Evolutionary conservation across 2,113 vertebrate genomes (phyloP).

Genomic region (Leuciscus idus): DNA sequence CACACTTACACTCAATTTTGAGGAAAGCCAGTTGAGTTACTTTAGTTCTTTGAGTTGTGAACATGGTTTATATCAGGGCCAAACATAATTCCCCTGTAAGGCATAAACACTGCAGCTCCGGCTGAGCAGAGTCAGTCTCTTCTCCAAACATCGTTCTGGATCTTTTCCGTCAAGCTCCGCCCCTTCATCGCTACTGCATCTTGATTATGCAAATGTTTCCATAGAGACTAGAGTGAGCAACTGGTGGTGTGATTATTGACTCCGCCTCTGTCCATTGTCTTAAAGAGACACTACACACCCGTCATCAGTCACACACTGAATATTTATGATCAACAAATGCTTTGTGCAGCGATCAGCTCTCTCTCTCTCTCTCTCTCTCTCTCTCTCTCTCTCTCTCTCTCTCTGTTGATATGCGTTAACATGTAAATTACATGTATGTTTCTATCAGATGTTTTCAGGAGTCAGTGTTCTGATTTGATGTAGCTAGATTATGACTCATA

Average conservation of each 20-base stretch:
- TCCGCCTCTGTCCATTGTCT: constrained; percentile 59
- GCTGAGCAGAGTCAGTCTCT: neutral
- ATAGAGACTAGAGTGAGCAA: constrained; percentile 53
- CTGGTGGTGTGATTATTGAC: constrained; percentile 64
- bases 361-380: neutral
- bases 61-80: neutral
- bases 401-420: neutral
- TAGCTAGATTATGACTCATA: neutral
- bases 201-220: constrained; percentile 54
- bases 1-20: neutral
- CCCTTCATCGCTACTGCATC: constrained; percentile 21
- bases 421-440: neutral
- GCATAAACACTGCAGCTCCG: neutral
- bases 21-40: neutral
- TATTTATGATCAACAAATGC: neutral
- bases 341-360: neutral
- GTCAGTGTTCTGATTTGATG: neutral
- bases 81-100: neutral
- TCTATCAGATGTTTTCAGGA: neutral
- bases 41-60: neutral
- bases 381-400: neutral
- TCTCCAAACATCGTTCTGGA: neutral
- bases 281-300: constrained; percentile 54
- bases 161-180: constrained; percentile 2
- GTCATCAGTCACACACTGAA: neutral